Evolutionary conservation across 1,140 invertebrate genomes (phyloP).

Genomic region (Pseudomyrmex sp.): DNA sequence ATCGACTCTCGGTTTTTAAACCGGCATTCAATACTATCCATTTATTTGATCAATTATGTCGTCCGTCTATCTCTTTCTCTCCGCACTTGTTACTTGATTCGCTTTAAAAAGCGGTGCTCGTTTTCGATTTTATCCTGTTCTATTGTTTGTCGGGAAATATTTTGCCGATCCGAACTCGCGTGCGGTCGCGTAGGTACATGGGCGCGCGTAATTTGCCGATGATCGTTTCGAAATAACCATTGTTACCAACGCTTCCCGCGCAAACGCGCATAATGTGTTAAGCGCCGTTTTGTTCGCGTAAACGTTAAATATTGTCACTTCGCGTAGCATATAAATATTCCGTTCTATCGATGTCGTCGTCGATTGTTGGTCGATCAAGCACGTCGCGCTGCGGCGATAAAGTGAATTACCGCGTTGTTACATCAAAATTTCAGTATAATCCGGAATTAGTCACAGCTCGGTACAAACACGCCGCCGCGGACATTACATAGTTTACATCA

Average conservation of each 20-base stretch:
- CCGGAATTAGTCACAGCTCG: conserved; percentile 34
- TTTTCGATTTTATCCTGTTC: conserved; percentile 14
- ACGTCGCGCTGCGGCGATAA: conserved; percentile 36
- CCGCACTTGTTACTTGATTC: conserved; percentile 1
- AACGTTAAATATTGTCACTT: conserved; percentile 55
- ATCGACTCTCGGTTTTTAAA: conserved; percentile 40
- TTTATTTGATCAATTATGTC: conserved; percentile 63
- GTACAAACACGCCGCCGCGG: background rate
- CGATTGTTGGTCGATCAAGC: conserved; percentile 53
- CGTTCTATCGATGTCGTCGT: conserved; percentile 31
- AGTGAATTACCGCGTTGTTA: conserved; percentile 48
- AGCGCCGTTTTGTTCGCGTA: conserved; percentile 20
- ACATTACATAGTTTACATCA: conserved; percentile 30
- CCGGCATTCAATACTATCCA: conserved; percentile 49
- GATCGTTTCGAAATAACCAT: conserved; percentile 8
- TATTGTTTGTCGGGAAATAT: conserved; percentile 36
- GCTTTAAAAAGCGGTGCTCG: conserved; percentile 38
- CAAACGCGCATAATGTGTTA: conserved; percentile 45
- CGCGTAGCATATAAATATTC: conserved; percentile 51
- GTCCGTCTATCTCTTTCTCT: conserved; percentile 22
- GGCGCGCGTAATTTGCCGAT: conserved; percentile 15
- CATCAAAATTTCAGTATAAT: conserved; percentile 51
- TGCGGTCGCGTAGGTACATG: background rate
- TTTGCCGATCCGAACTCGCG: conserved; percentile 11
- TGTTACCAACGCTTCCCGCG: conserved; percentile 26